These are phyloP conservation scores for Yoshiicerus persimilis DNA, from an alignment of 1,140 invertebrate genomes.

Conservation along the genomic window DNA sequence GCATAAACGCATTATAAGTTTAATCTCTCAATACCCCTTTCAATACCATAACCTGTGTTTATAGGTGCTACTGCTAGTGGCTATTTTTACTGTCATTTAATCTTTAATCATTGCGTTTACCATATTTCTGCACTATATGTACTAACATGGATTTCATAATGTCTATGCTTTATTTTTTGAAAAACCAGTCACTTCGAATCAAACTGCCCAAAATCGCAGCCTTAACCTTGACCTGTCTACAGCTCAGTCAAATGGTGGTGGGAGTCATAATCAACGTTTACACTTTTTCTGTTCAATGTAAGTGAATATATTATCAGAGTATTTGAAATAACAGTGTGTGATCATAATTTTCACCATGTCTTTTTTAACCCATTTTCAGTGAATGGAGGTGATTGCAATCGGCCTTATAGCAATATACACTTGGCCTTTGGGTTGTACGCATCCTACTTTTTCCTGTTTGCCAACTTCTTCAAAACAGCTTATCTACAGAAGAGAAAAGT, in stretches of 20 bases:
- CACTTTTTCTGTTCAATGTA: not conserved
- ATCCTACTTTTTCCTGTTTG: slow-evolving; percentile 32
- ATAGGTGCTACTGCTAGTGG: not conserved
- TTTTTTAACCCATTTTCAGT: not conserved
- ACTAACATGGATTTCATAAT: no score
- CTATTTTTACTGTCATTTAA: no score
- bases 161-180: no score
- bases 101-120: no score
- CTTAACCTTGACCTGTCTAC: not conserved
- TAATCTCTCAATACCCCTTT: no score
- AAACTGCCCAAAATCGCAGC: not conserved
- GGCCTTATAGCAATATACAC: not conserved
- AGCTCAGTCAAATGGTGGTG: slow-evolving; percentile 1
- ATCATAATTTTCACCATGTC: not conserved
- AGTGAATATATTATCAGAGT: not conserved
- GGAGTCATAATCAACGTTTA: not conserved
- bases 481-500: slow-evolving; percentile 21
- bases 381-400: slow-evolving; percentile 12
- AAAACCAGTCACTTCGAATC: not conserved
- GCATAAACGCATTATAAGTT: no score
- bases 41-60: not conserved
- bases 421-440: slow-evolving; percentile 3
- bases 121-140: no score
- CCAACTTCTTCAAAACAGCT: slow-evolving; percentile 44
- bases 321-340: not conserved